Conservation (phyloP, 2,888 invertebrate genomes). For the Drosophila merina region DNA sequence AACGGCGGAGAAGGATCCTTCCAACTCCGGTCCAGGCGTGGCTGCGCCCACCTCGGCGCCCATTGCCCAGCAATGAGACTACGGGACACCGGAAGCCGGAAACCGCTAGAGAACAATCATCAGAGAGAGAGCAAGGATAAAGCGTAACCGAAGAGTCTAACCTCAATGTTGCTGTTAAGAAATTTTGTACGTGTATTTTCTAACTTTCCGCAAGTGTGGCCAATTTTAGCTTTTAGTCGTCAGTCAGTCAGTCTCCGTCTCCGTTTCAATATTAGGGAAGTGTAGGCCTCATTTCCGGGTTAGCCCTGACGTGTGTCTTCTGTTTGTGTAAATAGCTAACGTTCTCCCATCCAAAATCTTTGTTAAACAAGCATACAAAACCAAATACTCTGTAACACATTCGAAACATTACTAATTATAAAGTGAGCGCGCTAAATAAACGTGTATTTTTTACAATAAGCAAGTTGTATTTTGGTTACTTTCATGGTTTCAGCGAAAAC, state of each 20-base stretch:
- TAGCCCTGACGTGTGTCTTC: conserved; percentile 25
- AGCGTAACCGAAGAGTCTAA: conserved; percentile 63
- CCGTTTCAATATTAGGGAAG: conserved; percentile 10
- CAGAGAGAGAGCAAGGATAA: conserved; percentile 85
- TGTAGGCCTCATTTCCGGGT: conserved; percentile 6
- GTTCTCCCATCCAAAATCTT: conserved; percentile 59
- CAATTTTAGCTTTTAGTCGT: conserved; percentile 60
- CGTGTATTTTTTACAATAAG: conserved; percentile 71
- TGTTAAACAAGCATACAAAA: conserved; percentile 27
- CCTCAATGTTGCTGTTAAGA: conserved; percentile 65
- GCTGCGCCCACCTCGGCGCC: conserved; percentile 57
- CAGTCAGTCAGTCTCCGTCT: conserved; percentile 27
- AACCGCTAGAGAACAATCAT: conserved; percentile 41
- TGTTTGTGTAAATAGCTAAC: conserved; percentile 69
- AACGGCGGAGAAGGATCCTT: conserved; percentile 62
- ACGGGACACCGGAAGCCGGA: conserved; percentile 81
- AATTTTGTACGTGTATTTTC: conserved; percentile 55
- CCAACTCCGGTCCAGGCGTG: conserved; percentile 49
- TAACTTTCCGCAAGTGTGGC: conserved; percentile 69
- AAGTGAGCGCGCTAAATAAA: conserved; percentile 69
- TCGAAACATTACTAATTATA: conserved; percentile 57
- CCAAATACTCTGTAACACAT: conserved; percentile 58
- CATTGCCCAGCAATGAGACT: conserved; percentile 76
- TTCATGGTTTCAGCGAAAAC: neutral
- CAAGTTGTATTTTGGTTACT: conserved; percentile 10